Evolutionary conservation across 2,888 invertebrate genomes (phyloP).

Genomic region (Cremastinae sp.): DNA sequence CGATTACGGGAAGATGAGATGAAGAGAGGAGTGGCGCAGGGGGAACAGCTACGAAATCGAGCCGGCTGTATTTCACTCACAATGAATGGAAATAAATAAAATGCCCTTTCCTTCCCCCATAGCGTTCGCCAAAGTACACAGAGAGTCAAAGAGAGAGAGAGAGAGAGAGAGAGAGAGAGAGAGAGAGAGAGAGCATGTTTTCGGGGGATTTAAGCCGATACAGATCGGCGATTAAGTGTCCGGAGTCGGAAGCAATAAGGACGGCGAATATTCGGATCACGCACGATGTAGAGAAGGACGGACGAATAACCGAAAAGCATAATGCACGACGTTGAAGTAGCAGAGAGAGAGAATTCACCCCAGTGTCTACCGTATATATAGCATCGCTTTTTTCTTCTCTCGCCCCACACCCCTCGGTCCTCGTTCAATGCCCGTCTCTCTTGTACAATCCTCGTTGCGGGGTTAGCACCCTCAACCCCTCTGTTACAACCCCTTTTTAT

Average conservation of each 20-base stretch:
- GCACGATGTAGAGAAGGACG: conserved; percentile 38
- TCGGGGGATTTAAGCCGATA: conserved; percentile 48
- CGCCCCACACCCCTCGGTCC: conserved; percentile 25
- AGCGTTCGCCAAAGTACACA: conserved; percentile 14
- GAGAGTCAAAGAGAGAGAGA: conserved; percentile 14
- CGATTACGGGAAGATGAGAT: no score
- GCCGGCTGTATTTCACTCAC: conserved; percentile 32
- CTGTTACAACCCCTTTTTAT: conserved; percentile 58
- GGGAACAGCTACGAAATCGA: conserved; percentile 16
- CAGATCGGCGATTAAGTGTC: conserved; percentile 57
- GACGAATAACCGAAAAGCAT: conserved; percentile 57
- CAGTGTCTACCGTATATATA: conserved; percentile 15
- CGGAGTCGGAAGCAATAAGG: conserved; percentile 32
- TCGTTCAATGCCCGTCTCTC: conserved; percentile 36
- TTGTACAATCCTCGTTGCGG: conserved; percentile 30
- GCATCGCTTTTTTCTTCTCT: conserved; percentile 24
- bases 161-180: neutral
- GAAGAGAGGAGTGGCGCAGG: no score
- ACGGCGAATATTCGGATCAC: conserved; percentile 52
- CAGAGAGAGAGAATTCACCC: conserved; percentile 43
- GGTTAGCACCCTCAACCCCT: conserved; percentile 40
- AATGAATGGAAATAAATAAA: conserved; percentile 44
- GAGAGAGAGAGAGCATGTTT: neutral
- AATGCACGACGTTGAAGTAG: conserved; percentile 51
- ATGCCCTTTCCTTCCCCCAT: conserved; percentile 22